phyloP scores from a whole-genome alignment of 1,140 invertebrate genomes.

The Chironomus tepperi region DNA sequence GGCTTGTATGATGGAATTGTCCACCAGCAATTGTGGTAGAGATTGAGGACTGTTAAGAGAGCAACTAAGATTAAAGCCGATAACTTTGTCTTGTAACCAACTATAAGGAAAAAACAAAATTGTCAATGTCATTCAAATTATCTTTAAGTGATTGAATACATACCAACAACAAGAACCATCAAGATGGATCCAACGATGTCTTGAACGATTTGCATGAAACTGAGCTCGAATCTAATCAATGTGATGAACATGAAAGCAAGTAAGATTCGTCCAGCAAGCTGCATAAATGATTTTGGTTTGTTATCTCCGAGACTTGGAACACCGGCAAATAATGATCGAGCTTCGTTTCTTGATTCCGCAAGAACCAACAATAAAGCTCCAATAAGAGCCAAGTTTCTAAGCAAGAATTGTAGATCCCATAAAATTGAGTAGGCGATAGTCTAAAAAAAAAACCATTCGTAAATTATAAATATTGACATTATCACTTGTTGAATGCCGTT shows the following conservation, averaged over 20 bases:
- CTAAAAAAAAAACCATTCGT: constrained; percentile 47
- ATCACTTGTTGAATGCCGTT: neutral
- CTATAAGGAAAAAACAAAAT: constrained; percentile 29
- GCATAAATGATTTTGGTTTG: constrained; percentile 95
- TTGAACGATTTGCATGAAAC: constrained; percentile 79
- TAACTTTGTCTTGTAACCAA: constrained; percentile 98
- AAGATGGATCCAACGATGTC: constrained; percentile 88
- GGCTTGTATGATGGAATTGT: constrained; percentile 87
- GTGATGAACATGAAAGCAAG: constrained; percentile 99
- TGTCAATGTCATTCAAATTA: no score
- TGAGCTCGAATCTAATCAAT: constrained; percentile 85
- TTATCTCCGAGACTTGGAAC: constrained; percentile 94
- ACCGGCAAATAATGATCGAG: constrained; percentile 92
- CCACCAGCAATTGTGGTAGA: constrained; percentile 99
- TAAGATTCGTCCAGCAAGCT: constrained; percentile 89
- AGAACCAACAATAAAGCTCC: constrained; percentile 90
- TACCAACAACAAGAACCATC: constrained; percentile 82
- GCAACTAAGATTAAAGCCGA: constrained; percentile 89
- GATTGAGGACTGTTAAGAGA: constrained; percentile 82
- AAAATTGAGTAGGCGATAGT: constrained; percentile 96
- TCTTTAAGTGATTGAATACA: no score
- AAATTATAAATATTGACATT: constrained; percentile 21
- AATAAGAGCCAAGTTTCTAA: constrained; percentile 90
- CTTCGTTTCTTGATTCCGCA: constrained; percentile 88
- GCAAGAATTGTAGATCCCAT: constrained; percentile 95